Evolutionary conservation across 2,113 vertebrate species (phyloP), one percentile per base, ranked within the genome.

Genomic region (Furnarius figulus): DNA sequence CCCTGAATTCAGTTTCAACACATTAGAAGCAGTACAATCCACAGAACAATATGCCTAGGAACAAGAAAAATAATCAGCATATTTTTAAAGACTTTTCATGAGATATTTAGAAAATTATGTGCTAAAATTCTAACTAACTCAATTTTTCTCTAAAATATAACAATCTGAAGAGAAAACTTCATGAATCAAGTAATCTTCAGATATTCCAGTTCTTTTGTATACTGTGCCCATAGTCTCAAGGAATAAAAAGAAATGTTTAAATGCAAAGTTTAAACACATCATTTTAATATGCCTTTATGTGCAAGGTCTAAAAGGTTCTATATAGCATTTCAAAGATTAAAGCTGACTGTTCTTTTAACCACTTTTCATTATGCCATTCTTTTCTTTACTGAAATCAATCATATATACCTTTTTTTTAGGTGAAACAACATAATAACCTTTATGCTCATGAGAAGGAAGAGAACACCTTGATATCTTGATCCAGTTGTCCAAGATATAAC

Each of bases 401-500:
- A 39, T 46, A 59, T 10, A 39, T 12, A 4, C 46, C 2, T 5
- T 27, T 16, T 25, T 23, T 74, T 67, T 14, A 61, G 11, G 22
- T 56, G 18, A 90, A 72, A 80, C 2, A 39, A 6, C 44, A 67
- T 63, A 62, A 75, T 52, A 52, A 52, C 25, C 50, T 25, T 27
- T 52, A 27, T 79, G 6, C 14, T 55, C 33, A 25, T 44, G 49
- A 39, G 9, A 79, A 68, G 24, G 11, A 89, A 31, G 14, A 76
- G 19, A 77, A 53, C 17, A 27, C 3, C 13, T 47, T 23, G 4
- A 18, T 44, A 31, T 49, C 30, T 68, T 88, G 8, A n/a, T 83
- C 12, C 13, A 39, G 0, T 53, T 14, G 20, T 53, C 13, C 2
- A 10, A 12, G 11, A n/a, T 62, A 23, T 33, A 56, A 28, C 1